Evolutionary conservation across 2,888 invertebrate species (phyloP).

Genomic region (Thymelicus acteon): DNA sequence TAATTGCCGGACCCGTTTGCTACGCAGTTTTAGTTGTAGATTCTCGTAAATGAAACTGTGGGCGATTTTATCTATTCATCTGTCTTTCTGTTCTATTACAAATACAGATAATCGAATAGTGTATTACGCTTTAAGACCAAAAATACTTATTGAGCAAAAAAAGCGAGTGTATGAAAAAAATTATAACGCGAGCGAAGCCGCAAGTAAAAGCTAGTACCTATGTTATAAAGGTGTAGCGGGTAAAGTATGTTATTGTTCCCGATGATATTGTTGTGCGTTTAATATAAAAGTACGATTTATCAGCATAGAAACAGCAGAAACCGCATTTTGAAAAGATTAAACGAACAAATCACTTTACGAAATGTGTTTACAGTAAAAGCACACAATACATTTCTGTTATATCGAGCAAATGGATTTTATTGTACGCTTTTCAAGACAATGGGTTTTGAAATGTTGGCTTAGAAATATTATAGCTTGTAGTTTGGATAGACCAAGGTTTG

Average conservation of each 20-base stretch:
- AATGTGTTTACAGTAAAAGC: conserved; percentile 24
- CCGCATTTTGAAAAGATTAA: conserved; percentile 20
- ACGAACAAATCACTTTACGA: conserved; percentile 11
- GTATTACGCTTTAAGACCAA: too few species aligned
- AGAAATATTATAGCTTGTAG: neutral
- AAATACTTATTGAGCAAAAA: too few species aligned
- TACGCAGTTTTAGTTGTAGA: neutral
- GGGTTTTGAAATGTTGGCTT: conserved; percentile 9
- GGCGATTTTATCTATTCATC: neutral
- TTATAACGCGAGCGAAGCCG: too few species aligned
- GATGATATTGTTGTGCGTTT: neutral
- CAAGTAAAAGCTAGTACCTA: too few species aligned
- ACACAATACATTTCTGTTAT: conserved; percentile 18
- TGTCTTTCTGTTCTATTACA: neutral
- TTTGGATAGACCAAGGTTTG: neutral
- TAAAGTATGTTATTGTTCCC: too few species aligned
- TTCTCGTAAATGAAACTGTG: neutral
- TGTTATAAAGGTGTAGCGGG: too few species aligned
- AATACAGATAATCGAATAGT: neutral
- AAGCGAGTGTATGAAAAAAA: too few species aligned
- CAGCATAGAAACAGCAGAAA: conserved; percentile 10
- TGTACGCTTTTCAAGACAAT: conserved; percentile 12
- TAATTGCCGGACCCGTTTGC: conserved; percentile 1
- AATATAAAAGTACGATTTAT: neutral
- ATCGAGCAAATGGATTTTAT: conserved; percentile 12